Evolutionary conservation across 2,888 invertebrate genomes (phyloP).

Genomic region (Drosophila tanythrix): DNA sequence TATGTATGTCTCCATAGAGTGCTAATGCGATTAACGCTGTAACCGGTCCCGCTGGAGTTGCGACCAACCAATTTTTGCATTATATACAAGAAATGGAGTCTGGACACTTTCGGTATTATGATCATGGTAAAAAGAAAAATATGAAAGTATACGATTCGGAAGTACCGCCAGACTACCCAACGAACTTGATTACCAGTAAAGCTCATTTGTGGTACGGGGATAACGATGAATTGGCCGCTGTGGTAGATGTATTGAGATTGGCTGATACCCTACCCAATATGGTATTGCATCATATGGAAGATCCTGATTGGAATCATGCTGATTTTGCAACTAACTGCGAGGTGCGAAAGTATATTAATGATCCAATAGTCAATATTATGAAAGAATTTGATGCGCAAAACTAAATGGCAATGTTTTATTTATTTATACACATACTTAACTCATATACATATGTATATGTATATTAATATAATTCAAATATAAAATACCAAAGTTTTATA

Average conservation of each 20-base stretch:
- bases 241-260: constrained; percentile 63
- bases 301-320: constrained; percentile 65
- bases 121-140: constrained; percentile 61
- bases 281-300: constrained; percentile 60
- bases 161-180: constrained; percentile 65
- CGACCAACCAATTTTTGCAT: constrained; percentile 73
- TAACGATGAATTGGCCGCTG: constrained; percentile 65
- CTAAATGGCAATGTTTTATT: not conserved
- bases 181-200: constrained; percentile 49
- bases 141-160: constrained; percentile 48
- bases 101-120: constrained; percentile 64
- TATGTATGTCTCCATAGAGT: constrained; percentile 16
- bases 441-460: not conserved
- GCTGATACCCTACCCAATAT: constrained; percentile 61
- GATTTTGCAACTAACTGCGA: constrained; percentile 60
- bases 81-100: constrained; percentile 73
- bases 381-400: constrained; percentile 25
- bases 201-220: constrained; percentile 75
- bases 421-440: not conserved
- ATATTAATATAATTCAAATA: not conserved
- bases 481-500: not conserved
- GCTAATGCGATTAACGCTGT: constrained; percentile 25
- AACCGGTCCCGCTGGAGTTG: constrained; percentile 69
- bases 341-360: constrained; percentile 64
- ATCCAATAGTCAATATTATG: constrained; percentile 61